Base-by-base conservation (phyloP, 2,888 invertebrate species). In the Andrena camellia region DNA sequence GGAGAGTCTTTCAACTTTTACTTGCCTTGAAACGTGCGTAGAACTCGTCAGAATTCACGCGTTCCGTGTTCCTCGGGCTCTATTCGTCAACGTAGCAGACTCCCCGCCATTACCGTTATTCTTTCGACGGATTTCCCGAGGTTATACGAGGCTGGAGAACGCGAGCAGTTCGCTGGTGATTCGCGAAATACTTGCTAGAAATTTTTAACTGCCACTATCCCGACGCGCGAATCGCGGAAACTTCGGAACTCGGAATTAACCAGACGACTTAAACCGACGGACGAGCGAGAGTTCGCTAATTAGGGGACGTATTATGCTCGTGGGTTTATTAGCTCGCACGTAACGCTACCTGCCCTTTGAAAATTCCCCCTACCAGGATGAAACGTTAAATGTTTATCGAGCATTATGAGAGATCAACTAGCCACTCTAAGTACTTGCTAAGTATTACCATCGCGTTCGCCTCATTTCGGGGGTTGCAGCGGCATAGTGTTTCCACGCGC, bases 161-260 rank as follows among this genome's bases (percentile, higher is more conserved):
- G 60, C n/a, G 62, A 42, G 52, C 67, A 67, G 76, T 52, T 78
- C 10, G 7, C 26, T 17, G 23, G 33, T 6, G n/a, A 75, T 62
- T 35, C 26, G 64, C 20, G 64, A 66, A 59, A 78, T 74, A 77
- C 48, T 74, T 62, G 67, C 20, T 7, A 10, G 10, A 23, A 33
- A 59, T 74, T 52, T 5, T 67, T 42, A 54, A 67, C 60, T 35
- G 31, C 35, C 42, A 13, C 31, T 48, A 74, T 17, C 10, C 10
- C 48, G 54, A 1, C 33, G 48, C 10, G 35, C 13, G 26, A 68
- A 75, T 75, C 67, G 42, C 31, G 17, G 50, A 5, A 77, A 64
- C 57, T 77, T 57, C 17, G 33, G 31, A 79, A 76, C 68, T 76
- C 52, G 29, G 29, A 79, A 69, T 79, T 69, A 77, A 77, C 77